Conservation (phyloP, 2,888 invertebrate genomes). For the Stenurella melanura region DNA sequence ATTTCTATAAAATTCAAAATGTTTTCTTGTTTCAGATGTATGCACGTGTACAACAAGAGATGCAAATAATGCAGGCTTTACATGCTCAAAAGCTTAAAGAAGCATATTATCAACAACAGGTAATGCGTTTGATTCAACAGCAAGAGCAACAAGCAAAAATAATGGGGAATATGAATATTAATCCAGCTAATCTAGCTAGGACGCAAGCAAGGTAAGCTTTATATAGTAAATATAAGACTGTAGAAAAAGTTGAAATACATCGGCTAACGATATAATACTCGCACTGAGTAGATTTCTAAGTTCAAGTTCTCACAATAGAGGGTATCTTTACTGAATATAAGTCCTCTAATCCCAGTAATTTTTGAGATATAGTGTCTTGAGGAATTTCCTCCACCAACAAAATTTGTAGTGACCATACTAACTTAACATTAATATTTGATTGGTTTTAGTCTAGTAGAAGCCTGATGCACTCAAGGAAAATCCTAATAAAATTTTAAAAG, state of each 20-base stretch:
- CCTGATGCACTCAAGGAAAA: too few species aligned
- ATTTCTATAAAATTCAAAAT: constrained; percentile 27
- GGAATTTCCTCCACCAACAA: too few species aligned
- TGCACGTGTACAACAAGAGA: constrained; percentile 64
- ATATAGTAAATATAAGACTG: not conserved
- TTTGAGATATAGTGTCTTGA: too few species aligned
- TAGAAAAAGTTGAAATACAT: too few species aligned
- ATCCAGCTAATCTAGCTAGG: constrained; percentile 44
- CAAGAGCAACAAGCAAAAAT: constrained; percentile 49
- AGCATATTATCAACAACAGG: constrained; percentile 57
- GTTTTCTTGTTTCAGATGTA: constrained; percentile 61
- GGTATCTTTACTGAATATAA: too few species aligned
- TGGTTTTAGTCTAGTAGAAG: too few species aligned
- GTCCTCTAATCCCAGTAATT: too few species aligned
- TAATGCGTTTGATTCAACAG: constrained; percentile 53
- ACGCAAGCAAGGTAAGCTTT: constrained; percentile 19
- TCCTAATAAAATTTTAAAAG: too few species aligned
- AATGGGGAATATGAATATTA: constrained; percentile 48
- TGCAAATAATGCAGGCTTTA: constrained; percentile 61
- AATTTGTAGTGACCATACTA: too few species aligned
- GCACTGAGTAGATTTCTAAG: not conserved
- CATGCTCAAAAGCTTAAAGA: constrained; percentile 52
- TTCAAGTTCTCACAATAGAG: too few species aligned
- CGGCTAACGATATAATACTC: too few species aligned
- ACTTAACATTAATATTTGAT: too few species aligned